phyloP scores from a whole-genome alignment of 2,888 invertebrate genomes.

The Hedya salicella region DNA sequence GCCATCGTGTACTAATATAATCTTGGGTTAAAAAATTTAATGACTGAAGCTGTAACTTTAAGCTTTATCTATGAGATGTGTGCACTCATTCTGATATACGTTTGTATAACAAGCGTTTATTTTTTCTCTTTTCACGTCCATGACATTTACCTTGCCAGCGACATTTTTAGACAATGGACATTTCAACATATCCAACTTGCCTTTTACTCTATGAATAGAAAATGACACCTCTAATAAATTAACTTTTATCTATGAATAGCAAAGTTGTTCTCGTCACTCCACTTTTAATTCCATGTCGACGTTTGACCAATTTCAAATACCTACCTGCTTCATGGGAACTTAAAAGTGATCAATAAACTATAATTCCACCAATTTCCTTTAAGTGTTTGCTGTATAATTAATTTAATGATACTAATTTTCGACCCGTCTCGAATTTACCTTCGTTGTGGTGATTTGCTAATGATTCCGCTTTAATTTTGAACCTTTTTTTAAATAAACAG shows the following conservation, averaged over 20 bases:
- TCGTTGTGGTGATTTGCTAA: slow-evolving; percentile 72
- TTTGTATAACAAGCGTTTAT: background rate
- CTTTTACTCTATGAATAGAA: slow-evolving; percentile 25
- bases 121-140: slow-evolving; percentile 7
- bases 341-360: slow-evolving; percentile 39
- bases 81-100: background rate
- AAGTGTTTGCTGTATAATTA: slow-evolving; percentile 78
- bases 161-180: slow-evolving; percentile 25
- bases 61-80: background rate
- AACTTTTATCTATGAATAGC: slow-evolving; percentile 28
- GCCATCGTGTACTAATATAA: slow-evolving; percentile 17
- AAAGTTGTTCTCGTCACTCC: slow-evolving; percentile 4
- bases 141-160: slow-evolving; percentile 23
- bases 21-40: slow-evolving; percentile 20
- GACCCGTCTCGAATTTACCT: slow-evolving; percentile 73
- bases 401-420: slow-evolving; percentile 76
- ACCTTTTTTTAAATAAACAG: slow-evolving; percentile 32
- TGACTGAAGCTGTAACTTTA: background rate
- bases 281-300: slow-evolving; percentile 18
- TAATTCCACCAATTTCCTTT: slow-evolving; percentile 39
- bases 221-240: slow-evolving; percentile 27
- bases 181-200: slow-evolving; percentile 17
- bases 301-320: background rate
- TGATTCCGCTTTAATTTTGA: slow-evolving; percentile 52
- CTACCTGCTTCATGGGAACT: slow-evolving; percentile 37